Evolutionary conservation across 2,888 invertebrate species (phyloP).

Genomic region (Ferdinandea cuprea): DNA sequence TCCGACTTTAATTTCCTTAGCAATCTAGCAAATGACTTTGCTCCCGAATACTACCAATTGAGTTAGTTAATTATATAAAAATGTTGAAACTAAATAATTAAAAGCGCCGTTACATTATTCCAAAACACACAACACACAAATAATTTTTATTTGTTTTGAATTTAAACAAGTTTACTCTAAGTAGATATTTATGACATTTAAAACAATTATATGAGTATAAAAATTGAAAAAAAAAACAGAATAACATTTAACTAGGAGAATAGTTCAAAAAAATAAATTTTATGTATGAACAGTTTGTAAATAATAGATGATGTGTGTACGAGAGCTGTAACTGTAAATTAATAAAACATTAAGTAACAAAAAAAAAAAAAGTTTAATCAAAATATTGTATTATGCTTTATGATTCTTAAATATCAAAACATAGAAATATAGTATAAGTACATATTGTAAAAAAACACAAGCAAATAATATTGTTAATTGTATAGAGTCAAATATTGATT

Average conservation of each 20-base stretch:
- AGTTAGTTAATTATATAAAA: constrained; percentile 81
- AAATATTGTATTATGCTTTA: constrained; percentile 67
- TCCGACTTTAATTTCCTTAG: constrained; percentile 97
- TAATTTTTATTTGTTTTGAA: constrained; percentile 26
- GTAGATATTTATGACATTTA: constrained; percentile 28
- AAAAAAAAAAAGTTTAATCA: constrained; percentile 50
- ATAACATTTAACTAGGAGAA: constrained; percentile 43
- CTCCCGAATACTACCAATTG: constrained; percentile 92
- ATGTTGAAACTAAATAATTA: constrained; percentile 70
- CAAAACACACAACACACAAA: constrained; percentile 62
- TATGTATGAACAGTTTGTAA: constrained; percentile 46
- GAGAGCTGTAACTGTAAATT: constrained; percentile 15
- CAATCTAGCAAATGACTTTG: constrained; percentile 95
- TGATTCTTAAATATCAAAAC: constrained; percentile 37
- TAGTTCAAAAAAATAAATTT: constrained; percentile 50
- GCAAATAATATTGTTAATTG: constrained; percentile 51
- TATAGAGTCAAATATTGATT: constrained; percentile 26
- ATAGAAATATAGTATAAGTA: constrained; percentile 37
- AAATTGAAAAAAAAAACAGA: constrained; percentile 50
- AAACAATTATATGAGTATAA: constrained; percentile 64
- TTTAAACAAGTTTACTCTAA: constrained; percentile 42
- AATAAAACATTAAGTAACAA: too few species aligned
- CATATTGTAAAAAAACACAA: constrained; percentile 21
- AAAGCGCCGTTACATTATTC: constrained; percentile 71
- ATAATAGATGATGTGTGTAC: constrained; percentile 15